Conservation (phyloP, 2,113 vertebrate genomes). For the Laterallus jamaicensis region DNA sequence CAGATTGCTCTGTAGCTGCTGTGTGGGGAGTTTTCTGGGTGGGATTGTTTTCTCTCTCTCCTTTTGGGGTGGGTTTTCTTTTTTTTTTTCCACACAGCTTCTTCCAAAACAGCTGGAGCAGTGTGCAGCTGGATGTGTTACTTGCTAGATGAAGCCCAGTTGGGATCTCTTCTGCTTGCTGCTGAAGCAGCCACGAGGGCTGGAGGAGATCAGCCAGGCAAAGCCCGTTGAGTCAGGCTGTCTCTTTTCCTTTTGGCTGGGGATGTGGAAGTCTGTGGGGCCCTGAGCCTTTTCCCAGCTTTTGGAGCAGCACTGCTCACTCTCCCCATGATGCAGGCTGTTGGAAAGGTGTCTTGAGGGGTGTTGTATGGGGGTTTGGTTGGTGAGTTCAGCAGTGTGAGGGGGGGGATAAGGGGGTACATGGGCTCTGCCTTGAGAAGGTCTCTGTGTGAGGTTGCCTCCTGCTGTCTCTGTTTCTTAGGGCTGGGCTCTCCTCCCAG, state of each 20-base stretch:
- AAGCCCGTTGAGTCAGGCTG: neutral
- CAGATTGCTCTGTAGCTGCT: neutral
- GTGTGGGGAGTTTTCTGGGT: neutral
- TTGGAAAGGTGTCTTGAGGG: neutral
- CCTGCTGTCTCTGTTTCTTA: neutral
- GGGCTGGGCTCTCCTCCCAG: neutral
- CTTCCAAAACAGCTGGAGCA: conserved; percentile 8
- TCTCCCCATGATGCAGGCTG: neutral
- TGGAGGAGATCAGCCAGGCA: neutral
- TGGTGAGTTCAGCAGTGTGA: neutral
- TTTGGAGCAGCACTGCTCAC: neutral
- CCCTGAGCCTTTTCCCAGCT: neutral
- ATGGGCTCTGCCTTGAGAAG: neutral
- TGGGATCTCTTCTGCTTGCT: conserved; percentile 6
- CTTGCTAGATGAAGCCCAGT: neutral
- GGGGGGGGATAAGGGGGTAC: neutral
- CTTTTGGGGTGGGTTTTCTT: neutral
- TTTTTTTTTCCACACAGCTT: neutral
- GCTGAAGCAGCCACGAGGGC: neutral
- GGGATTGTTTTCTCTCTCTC: neutral
- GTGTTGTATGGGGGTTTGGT: neutral
- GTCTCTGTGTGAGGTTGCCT: neutral
- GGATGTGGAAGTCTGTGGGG: neutral
- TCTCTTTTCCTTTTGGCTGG: neutral
- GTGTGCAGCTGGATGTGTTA: neutral